Evolutionary conservation across 1,140 invertebrate species (phyloP).

Genomic region (Glossosoma conforme): DNA sequence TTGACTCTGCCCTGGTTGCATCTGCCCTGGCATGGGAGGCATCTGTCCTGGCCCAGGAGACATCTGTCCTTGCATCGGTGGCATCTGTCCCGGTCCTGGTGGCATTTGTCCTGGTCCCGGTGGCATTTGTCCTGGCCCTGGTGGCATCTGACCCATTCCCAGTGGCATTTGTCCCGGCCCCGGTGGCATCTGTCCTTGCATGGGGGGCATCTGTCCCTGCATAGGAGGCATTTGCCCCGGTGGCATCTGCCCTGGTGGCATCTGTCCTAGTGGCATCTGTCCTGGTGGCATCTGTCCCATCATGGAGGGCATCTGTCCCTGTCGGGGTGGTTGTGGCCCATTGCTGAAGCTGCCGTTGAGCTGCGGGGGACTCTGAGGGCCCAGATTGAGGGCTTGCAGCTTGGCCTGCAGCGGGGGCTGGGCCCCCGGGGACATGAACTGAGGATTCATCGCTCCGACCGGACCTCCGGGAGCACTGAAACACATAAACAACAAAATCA

Average conservation of each 20-base stretch:
- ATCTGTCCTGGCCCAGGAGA: conserved; percentile 5
- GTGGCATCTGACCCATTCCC: conserved; percentile 10
- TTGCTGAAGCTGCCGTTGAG: conserved; percentile 20
- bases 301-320: conserved; percentile 30
- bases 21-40: conserved; percentile 3
- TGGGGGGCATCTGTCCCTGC: conserved; percentile 9
- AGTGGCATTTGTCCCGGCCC: conserved; percentile 7
- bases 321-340: conserved; percentile 10
- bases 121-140: conserved; percentile 18
- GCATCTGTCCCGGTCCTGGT: conserved; percentile 7
- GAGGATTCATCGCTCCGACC: conserved; percentile 20
- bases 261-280: conserved; percentile 22
- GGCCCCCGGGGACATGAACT: conserved; percentile 46
- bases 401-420: conserved; percentile 46
- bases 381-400: conserved; percentile 45
- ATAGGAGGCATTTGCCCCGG: conserved; percentile 10
- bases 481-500: not conserved
- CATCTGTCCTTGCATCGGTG: conserved; percentile 4
- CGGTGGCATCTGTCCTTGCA: conserved; percentile 7
- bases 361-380: conserved; percentile 32
- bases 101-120: conserved; percentile 16
- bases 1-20: not conserved
- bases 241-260: conserved; percentile 7
- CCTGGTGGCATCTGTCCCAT: conserved; percentile 14
- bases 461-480: not conserved